Evolutionary conservation across 2,797 vertebrate species (phyloP).

Genomic region (Ibycter americanus): DNA sequence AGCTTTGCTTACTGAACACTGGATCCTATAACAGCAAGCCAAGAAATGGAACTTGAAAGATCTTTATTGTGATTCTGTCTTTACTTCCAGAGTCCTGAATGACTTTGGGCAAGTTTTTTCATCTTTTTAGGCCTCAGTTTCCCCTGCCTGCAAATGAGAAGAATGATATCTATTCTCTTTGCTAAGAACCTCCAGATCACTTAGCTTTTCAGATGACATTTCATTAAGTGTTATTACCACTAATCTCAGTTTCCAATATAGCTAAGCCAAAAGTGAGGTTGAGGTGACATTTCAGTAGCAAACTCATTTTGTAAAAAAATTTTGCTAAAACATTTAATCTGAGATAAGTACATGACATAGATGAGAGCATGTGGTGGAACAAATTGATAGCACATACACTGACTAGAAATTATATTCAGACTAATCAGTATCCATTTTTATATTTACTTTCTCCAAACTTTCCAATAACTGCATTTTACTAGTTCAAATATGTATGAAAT

Average conservation of each 20-base stretch:
- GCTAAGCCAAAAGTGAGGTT: neutral
- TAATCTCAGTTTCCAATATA: neutral
- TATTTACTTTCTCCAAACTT: constrained; percentile 15
- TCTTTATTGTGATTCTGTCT: neutral
- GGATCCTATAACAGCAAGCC: neutral
- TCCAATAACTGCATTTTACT: constrained; percentile 7
- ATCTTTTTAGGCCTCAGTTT: neutral
- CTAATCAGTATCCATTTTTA: constrained; percentile 31
- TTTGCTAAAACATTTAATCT: constrained; percentile 18
- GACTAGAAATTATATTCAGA: constrained; percentile 22
- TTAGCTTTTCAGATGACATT: constrained; percentile 17
- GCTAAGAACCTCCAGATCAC: neutral
- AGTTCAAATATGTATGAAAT: neutral
- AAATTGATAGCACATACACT: constrained; percentile 50
- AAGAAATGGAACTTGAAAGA: neutral
- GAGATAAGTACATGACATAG: neutral
- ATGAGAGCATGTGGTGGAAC: neutral
- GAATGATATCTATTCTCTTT: neutral
- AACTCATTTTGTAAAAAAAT: constrained; percentile 16
- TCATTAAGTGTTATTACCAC: constrained; percentile 7
- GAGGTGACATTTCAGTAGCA: constrained; percentile 34
- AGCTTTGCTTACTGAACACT: neutral
- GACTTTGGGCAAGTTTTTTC: neutral
- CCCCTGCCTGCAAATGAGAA: neutral
- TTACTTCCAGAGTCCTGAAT: neutral